Base-by-base conservation (phyloP, 2,797 vertebrate species). In the Rhodeus uyekii region DNA sequence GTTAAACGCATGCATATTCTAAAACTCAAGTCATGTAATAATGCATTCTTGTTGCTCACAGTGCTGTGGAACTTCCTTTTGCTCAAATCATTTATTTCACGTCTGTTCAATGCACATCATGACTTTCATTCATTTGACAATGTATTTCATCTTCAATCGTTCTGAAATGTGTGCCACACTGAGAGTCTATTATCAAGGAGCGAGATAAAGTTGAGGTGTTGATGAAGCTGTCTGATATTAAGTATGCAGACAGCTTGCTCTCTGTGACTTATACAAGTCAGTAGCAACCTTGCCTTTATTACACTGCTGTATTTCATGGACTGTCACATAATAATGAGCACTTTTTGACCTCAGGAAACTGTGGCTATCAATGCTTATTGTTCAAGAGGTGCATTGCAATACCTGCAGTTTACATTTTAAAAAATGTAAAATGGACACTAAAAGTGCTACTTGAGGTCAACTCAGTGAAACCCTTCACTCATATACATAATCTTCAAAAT, bases 231-330 rank as follows among this genome's bases (percentile, higher is more conserved):
- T 67, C 71, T 81, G 71, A 67, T 80, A 61, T 36, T 64, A 55
- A 39, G 60, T 65, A 81, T 65, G 71, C 60, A 81, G 67, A 81
- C 71, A 75, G 69, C 60, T 42, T 65, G 36, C 60, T 67, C 60
- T 81, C 42, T 65, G 71, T 42, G 58, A 39, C 58, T 50, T 53
- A 13, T 36, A 38, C 36, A 38, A 36, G 55, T 10, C 68, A 63
- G 55, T 39, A 27, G 55, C n/a, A 80, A n/a, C 58, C 55, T 63
- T 73, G 78, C 68, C n/a, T 73, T 80, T 80, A 80, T 80, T 73
- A 63, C 68, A 38, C 42, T 22, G 24, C 55, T 32, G 24, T 72
- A 27, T 48, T 34, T 36, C n/a, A 61, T 63, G 22, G 50, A 61
- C 67, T 60, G 68, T 63, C 68, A 29, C 22, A 16, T 18, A 16